phyloP scores from a whole-genome alignment of 2,797 vertebrate species.

The Squalus acanthias region DNA sequence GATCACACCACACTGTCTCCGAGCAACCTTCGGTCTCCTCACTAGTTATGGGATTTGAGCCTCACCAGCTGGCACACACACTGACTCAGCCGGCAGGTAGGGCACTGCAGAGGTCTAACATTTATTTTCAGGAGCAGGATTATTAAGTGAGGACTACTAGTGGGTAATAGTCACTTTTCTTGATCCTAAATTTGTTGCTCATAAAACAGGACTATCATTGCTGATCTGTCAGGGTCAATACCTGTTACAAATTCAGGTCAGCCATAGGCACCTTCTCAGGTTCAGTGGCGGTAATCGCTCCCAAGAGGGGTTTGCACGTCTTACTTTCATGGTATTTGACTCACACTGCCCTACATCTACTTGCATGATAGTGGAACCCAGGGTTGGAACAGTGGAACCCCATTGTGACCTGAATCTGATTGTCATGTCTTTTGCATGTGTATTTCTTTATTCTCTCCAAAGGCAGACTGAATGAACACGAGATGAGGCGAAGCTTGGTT shows the following conservation, averaged over 20 bases:
- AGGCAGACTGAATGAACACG: neutral
- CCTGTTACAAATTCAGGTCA: neutral
- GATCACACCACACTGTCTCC: neutral
- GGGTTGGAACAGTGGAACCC: neutral
- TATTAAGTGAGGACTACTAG: neutral
- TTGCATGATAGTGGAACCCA: neutral
- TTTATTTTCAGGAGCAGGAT: neutral
- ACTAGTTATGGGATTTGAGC: neutral
- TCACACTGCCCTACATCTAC: neutral
- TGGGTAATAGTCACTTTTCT: neutral
- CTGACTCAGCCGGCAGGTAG: neutral
- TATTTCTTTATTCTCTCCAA: neutral
- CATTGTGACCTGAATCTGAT: neutral
- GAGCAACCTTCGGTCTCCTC: neutral
- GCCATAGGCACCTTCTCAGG: neutral
- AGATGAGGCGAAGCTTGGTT: neutral
- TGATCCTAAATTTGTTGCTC: neutral
- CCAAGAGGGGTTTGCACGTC: neutral
- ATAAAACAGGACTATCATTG: neutral
- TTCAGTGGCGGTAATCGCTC: neutral
- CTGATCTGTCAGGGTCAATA: neutral
- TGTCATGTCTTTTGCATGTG: neutral
- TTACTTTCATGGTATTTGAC: neutral
- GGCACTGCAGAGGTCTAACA: neutral
- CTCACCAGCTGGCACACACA: neutral